Conservation (phyloP, 2,888 invertebrate species). For the Meiosimyza platycephala region DNA sequence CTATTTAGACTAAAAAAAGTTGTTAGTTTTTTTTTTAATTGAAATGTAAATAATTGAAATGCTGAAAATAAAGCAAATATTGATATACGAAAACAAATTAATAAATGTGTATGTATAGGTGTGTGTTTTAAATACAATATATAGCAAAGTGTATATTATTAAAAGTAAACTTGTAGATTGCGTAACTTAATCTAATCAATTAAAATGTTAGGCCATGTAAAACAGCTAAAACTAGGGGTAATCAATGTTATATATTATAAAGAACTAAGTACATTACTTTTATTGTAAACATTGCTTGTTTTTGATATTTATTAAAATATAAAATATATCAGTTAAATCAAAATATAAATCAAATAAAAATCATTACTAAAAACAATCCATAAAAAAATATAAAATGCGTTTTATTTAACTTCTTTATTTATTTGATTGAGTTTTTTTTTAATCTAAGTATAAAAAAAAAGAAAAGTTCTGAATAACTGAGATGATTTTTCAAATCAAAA, state of each 20-base stretch:
- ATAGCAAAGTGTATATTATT: slow-evolving; percentile 18
- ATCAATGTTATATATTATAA: not conserved
- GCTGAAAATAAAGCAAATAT: too few species aligned
- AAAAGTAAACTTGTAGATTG: slow-evolving; percentile 19
- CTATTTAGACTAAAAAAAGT: too few species aligned
- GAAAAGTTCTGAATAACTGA: too few species aligned
- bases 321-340: slow-evolving; percentile 14
- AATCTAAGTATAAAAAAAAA: too few species aligned
- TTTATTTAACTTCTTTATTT: not conserved
- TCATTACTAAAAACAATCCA: slow-evolving; percentile 34
- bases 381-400: not conserved
- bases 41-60: too few species aligned
- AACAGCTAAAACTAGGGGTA: slow-evolving; percentile 4
- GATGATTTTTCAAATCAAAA: not conserved
- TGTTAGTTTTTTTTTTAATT: too few species aligned
- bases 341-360: slow-evolving; percentile 11
- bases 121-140: not conserved
- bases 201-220: not conserved
- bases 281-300: slow-evolving; percentile 6
- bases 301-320: slow-evolving; percentile 3
- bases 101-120: not conserved
- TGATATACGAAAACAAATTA: not conserved
- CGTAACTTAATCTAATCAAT: not conserved
- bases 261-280: not conserved
- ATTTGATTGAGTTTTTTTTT: too few species aligned